Evolutionary conservation across 1,140 invertebrate species (phyloP), one percentile per base, ranked within the genome.

Genomic region (Scaptomyza pallida): DNA sequence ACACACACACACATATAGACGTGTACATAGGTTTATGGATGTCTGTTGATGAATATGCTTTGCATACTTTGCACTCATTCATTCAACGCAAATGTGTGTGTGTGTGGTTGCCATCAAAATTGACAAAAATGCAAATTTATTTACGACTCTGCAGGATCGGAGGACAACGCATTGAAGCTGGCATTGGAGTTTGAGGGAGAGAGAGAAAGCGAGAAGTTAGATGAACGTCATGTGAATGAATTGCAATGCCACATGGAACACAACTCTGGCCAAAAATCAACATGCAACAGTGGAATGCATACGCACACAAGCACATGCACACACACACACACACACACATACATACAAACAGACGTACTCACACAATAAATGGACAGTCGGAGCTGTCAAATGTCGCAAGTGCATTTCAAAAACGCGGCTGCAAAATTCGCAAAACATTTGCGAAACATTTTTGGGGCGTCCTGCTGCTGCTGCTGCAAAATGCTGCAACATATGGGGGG

Each of bases 81-180:
- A 74, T 70, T 63, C 63, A 40, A 15, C 30, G 12, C 47, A 23
- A 35, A 35, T 48, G 17, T 56, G 65, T 55, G 57, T 50, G 52
- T 50, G 52, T 78, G 61, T 64, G 60, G 76, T 73, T 50, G 69
- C 77, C 71, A 81, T 86, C 77, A 81, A 81, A 85, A 85, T 85
- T 85, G 81, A 85, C 81, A 85, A 86, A 86, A 86, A 86, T 88
- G 77, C 77, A 88, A 86, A 86, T 86, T 86, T 86, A 86, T 86
- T 86, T 86, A 86, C 77, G 75, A 81, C 69, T 86, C 77, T 56
- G 63, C 76, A 63, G 72, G 62, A 73, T 71, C 79, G 75, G 71
- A 67, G 72, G 50, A 72, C 26, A 30, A 30, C 6, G 73, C 65
- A 48, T 33, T 52, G 48, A 15, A 13, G 4, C 3, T 26, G 13